These are phyloP conservation scores for Colletes collaris DNA, from an alignment of 2,888 invertebrate species.

Conservation along the genomic window DNA sequence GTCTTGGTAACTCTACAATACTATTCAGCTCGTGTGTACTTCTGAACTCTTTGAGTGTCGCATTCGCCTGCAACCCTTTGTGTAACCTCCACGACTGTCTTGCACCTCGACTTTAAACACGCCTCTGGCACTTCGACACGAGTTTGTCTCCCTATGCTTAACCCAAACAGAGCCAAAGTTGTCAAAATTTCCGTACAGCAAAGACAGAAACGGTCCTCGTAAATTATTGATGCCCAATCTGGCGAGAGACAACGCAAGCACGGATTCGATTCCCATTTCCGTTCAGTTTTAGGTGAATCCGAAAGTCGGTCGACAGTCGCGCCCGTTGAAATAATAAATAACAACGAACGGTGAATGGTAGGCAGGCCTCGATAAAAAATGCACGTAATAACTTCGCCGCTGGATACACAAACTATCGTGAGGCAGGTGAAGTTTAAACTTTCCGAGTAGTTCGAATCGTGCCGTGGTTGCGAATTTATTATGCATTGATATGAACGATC, in stretches of 20 bases:
- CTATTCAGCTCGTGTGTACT: conserved; percentile 2
- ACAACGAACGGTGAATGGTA: too few relatives aligned
- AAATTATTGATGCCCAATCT: too few relatives aligned
- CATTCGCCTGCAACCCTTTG: not conserved
- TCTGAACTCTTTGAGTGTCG: not conserved
- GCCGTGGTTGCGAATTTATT: conserved; percentile 1
- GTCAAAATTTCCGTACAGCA: too few relatives aligned
- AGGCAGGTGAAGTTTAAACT: not conserved
- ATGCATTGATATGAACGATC: conserved; percentile 8
- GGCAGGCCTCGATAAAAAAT: not conserved
- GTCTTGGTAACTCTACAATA: conserved; percentile 11
- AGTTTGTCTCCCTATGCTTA: too few relatives aligned
- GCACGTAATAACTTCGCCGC: not conserved
- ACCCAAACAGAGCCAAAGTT: too few relatives aligned
- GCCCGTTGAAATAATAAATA: too few relatives aligned
- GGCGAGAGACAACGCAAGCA: not conserved
- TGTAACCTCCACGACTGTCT: not conserved
- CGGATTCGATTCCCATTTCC: not conserved
- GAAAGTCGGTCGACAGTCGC: conserved; percentile 5
- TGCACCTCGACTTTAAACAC: not conserved
- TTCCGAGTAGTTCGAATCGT: not conserved
- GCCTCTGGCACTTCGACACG: not conserved
- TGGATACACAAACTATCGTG: not conserved
- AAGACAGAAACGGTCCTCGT: too few relatives aligned
- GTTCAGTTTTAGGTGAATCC: not conserved